Percentiles rank a stretch among this genome's conserved stretches.
phyloP scores from a whole-genome alignment of 2,113 vertebrate species.

The Paradoxurus hermaphroditus region DNA sequence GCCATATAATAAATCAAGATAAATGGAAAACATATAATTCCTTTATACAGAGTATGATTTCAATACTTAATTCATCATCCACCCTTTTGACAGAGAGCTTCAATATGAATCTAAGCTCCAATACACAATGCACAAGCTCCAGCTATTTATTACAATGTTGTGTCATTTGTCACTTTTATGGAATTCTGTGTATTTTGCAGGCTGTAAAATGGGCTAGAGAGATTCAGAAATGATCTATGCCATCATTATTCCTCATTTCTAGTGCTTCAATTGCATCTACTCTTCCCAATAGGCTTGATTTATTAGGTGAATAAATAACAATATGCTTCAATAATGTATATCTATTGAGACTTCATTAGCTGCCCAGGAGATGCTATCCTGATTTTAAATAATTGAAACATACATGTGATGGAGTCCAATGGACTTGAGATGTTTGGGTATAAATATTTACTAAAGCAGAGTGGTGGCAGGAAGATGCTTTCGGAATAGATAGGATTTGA shows the following conservation, averaged over 20 bases:
- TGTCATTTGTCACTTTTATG: conserved; percentile 84
- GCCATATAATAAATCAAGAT: conserved; percentile 63
- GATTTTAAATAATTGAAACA: conserved; percentile 78
- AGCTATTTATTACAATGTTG: conserved; percentile 80
- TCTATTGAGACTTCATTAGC: conserved; percentile 79
- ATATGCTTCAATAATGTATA: conserved; percentile 74
- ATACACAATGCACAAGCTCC: conserved; percentile 77
- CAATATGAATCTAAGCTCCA: conserved; percentile 71
- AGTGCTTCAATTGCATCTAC: conserved; percentile 78
- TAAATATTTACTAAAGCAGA: conserved; percentile 62
- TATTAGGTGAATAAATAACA: conserved; percentile 83
- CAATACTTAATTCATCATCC: conserved; percentile 73
- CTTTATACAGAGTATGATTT: conserved; percentile 63
- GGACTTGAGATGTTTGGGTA: conserved; percentile 51
- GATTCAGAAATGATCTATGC: conserved; percentile 81
- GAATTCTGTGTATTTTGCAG: conserved; percentile 81
- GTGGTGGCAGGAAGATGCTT: conserved; percentile 11
- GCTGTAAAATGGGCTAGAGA: conserved; percentile 82
- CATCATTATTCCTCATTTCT: conserved; percentile 81
- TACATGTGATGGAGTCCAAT: conserved; percentile 74
- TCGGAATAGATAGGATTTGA: conserved; percentile 36
- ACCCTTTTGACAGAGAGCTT: conserved; percentile 67
- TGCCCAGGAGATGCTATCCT: conserved; percentile 58
- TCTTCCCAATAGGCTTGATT: conserved; percentile 79
- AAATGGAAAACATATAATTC: conserved; percentile 71